A percentile compares a stretch with the other conserved stretches of the same genome.
These are phyloP conservation scores for Holotrichia oblita DNA, from an alignment of 1,140 invertebrate species.

Conservation along the genomic window DNA sequence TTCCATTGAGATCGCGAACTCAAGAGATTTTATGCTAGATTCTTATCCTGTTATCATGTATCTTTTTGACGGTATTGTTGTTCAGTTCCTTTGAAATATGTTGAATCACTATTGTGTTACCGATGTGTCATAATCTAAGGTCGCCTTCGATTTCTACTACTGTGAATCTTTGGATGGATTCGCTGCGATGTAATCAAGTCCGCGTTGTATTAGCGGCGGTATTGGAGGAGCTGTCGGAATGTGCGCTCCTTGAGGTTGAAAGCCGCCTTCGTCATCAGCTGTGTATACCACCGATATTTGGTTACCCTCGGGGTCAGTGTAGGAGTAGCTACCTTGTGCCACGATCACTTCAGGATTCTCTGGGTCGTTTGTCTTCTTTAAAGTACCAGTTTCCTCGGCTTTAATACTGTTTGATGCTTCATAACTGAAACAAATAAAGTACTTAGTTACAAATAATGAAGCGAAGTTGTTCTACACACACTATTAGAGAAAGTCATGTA, in stretches of 20 bases:
- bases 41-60: background rate
- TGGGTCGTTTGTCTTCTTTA: constrained; percentile 70
- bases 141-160: constrained; percentile 27
- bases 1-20: constrained; percentile 22
- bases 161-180: constrained; percentile 56
- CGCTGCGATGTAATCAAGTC: constrained; percentile 71
- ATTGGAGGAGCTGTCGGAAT: constrained; percentile 79
- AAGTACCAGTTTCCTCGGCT: constrained; percentile 70
- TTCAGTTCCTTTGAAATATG: too few species aligned
- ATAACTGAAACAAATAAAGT: constrained; percentile 68
- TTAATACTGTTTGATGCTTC: constrained; percentile 80
- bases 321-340: constrained; percentile 78
- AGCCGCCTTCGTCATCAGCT: constrained; percentile 81
- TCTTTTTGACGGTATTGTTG: constrained; percentile 1
- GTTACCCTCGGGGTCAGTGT: constrained; percentile 83
- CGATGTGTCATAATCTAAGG: constrained; percentile 26
- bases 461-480: too few species aligned
- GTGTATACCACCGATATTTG: constrained; percentile 79
- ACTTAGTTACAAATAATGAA: background rate
- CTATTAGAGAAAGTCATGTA: too few species aligned
- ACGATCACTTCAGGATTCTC: constrained; percentile 70
- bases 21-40: background rate
- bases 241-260: constrained; percentile 76
- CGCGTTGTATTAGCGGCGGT: constrained; percentile 79
- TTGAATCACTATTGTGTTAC: background rate